Evolutionary conservation across 2,797 vertebrate species (phyloP).

Genomic region (Poecilia wingei): DNA sequence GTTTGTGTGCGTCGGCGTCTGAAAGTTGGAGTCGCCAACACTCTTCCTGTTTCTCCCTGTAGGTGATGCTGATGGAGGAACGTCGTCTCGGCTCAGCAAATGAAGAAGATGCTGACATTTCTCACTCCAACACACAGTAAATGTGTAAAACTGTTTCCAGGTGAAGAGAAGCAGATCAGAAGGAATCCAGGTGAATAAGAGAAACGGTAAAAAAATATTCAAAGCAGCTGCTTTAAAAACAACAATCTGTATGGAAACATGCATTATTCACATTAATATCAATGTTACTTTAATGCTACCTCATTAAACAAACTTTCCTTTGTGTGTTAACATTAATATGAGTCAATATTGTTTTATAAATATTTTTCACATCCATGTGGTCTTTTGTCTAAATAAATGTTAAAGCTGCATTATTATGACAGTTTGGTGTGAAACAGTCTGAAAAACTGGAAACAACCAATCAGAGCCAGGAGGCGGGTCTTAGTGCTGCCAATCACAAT

Average conservation of each 20-base stretch:
- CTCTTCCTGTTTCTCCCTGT: slow-evolving; percentile 33
- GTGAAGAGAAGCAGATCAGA: slow-evolving; percentile 55
- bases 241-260: neutral
- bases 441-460: no score
- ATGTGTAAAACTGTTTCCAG: slow-evolving; percentile 36
- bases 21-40: slow-evolving; percentile 3
- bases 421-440: no score
- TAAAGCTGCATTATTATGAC: neutral
- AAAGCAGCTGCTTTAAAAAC: slow-evolving; percentile 21
- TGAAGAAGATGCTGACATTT: slow-evolving; percentile 30
- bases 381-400: neutral
- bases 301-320: neutral
- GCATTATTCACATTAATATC: neutral
- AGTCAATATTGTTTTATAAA: neutral
- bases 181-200: slow-evolving; percentile 40
- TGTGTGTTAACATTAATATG: no score
- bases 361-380: neutral
- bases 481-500: no score
- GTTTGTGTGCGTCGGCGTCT: neutral
- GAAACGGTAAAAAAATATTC: slow-evolving; percentile 32
- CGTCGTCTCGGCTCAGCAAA: slow-evolving; percentile 18
- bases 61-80: slow-evolving; percentile 51
- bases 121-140: neutral
- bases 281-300: neutral
- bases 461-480: no score